These are phyloP conservation scores for Andrena cerasifolii DNA, from an alignment of 1,140 invertebrate species.

Conservation along the genomic window DNA sequence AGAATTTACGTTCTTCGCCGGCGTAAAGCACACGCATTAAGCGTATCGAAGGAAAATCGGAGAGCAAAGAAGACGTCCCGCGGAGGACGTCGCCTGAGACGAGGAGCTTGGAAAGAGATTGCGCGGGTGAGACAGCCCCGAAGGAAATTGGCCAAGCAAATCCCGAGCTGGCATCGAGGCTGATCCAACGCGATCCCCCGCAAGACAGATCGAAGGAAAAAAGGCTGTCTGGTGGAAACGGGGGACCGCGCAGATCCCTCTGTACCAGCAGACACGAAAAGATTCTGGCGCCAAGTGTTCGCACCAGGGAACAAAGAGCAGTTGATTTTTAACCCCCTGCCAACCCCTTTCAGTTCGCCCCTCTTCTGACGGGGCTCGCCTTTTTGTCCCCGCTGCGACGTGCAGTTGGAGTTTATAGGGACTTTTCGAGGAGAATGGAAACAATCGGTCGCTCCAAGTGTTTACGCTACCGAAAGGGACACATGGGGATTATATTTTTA, in stretches of 20 bases:
- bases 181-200: background rate
- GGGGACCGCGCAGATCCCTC: background rate
- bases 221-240: background rate
- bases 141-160: conserved; percentile 4
- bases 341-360: background rate
- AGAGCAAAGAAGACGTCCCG: background rate
- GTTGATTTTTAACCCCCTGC: conserved; percentile 1
- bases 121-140: no score
- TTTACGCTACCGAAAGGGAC: background rate
- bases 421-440: background rate
- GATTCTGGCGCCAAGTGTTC: conserved; percentile 31
- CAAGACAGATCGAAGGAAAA: conserved; percentile 27
- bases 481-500: no score
- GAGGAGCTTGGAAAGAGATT: background rate
- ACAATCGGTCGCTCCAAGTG: background rate
- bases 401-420: background rate
- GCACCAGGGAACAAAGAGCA: background rate
- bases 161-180: background rate
- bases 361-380: background rate
- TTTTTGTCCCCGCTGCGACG: background rate
- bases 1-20: no score
- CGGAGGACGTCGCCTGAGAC: background rate
- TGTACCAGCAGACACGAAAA: conserved; percentile 6
- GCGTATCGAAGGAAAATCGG: background rate
- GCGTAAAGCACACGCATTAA: background rate